Conservation (phyloP, 2,797 vertebrate genomes). For the Emys orbicularis region DNA sequence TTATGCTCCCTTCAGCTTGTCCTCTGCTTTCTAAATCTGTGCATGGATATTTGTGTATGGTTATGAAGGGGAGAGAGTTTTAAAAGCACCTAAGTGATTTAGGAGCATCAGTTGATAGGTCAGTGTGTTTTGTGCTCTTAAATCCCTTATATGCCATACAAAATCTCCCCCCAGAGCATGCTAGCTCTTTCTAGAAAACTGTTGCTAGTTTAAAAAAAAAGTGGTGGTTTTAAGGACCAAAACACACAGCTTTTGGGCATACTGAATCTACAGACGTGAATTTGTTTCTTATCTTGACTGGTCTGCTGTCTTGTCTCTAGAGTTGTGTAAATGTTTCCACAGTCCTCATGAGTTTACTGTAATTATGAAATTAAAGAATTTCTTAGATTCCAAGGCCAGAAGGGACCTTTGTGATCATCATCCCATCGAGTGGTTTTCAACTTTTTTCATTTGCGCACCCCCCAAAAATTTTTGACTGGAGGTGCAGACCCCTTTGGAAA, state of each 20-base stretch:
- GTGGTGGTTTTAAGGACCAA: neutral
- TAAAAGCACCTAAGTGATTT: neutral
- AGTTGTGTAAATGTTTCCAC: conserved; percentile 65
- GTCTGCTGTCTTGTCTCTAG: conserved; percentile 42
- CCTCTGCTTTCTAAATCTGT: conserved; percentile 15
- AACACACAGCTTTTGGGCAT: neutral
- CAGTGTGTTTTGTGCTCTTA: neutral
- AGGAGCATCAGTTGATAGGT: neutral
- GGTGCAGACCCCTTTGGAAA: too few relatives aligned
- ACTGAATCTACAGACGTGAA: conserved; percentile 3
- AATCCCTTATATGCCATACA: neutral
- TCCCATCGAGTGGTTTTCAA: too few relatives aligned
- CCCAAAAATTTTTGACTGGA: too few relatives aligned
- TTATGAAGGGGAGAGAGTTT: neutral
- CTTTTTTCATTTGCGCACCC: too few relatives aligned
- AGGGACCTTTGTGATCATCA: neutral
- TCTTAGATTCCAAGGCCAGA: conserved; percentile 37
- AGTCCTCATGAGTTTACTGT: conserved; percentile 58
- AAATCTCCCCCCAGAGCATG: neutral
- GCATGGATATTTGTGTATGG: neutral
- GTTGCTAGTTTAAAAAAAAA: neutral
- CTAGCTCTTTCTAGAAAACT: neutral
- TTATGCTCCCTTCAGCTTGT: neutral
- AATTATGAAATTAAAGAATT: conserved; percentile 41
- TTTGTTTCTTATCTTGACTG: conserved; percentile 6